These are phyloP conservation scores for Platalea minor DNA, from an alignment of 2,797 vertebrate genomes.

Conservation along the genomic window DNA sequence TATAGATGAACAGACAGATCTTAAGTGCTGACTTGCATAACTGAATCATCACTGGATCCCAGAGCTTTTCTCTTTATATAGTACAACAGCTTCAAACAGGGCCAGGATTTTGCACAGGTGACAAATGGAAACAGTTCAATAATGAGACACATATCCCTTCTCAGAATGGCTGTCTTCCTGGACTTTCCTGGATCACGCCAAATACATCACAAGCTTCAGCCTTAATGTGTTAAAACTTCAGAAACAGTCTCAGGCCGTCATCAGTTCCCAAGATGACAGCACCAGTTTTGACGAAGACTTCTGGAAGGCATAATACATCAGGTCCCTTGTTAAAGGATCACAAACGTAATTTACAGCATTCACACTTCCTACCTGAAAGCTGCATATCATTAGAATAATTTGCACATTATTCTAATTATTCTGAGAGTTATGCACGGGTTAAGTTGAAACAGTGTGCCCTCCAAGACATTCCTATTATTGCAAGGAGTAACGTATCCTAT, in stretches of 20 bases:
- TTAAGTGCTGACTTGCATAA: neutral
- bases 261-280: neutral
- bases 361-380: neutral
- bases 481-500: neutral
- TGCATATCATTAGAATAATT: neutral
- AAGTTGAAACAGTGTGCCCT: neutral
- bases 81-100: neutral
- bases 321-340: neutral
- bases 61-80: neutral
- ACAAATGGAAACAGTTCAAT: neutral
- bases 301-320: neutral
- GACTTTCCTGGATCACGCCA: neutral
- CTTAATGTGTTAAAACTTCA: neutral
- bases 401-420: neutral
- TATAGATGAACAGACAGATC: neutral
- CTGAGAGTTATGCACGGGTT: neutral
- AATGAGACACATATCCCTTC: neutral
- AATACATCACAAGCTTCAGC: neutral
- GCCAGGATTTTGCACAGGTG: neutral
- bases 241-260: neutral
- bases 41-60: neutral
- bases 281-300: neutral
- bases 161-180: neutral
- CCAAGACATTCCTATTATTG: neutral
- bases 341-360: neutral